These are phyloP conservation scores for Campopleginae sp. DNA, from an alignment of 2,888 invertebrate genomes.

Conservation along the genomic window DNA sequence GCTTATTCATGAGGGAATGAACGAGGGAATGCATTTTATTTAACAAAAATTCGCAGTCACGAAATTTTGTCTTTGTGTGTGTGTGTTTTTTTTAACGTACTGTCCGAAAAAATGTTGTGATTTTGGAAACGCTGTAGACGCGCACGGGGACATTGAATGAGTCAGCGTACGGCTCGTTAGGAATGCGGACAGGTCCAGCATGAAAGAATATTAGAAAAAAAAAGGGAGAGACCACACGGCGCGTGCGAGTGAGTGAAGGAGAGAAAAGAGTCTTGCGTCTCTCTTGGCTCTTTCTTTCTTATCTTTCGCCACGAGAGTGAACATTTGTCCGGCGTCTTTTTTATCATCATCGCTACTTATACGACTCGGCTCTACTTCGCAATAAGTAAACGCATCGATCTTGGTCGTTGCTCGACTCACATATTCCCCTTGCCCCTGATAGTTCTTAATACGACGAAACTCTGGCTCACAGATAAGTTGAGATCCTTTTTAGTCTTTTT, in stretches of 20 bases:
- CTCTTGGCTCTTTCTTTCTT: slow-evolving; percentile 58
- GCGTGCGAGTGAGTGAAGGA: slow-evolving; percentile 44
- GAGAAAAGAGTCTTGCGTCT: slow-evolving; percentile 17
- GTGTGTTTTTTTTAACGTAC: background rate
- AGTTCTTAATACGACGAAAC: slow-evolving; percentile 48
- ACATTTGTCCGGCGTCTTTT: slow-evolving; percentile 73
- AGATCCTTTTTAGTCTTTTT: slow-evolving; percentile 6
- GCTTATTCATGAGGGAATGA: background rate
- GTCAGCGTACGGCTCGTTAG: slow-evolving; percentile 42
- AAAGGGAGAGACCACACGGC: slow-evolving; percentile 51
- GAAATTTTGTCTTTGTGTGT: background rate
- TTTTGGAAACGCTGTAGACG: background rate
- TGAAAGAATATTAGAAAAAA: slow-evolving; percentile 43
- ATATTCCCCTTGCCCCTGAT: background rate
- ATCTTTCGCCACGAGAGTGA: slow-evolving; percentile 71
- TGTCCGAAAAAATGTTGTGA: background rate
- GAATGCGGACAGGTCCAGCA: slow-evolving; percentile 47
- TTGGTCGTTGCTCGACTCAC: slow-evolving; percentile 43
- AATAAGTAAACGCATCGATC: slow-evolving; percentile 73
- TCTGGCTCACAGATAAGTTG: slow-evolving; percentile 49
- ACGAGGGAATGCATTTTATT: background rate
- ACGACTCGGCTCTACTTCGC: slow-evolving; percentile 68
- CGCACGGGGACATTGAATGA: slow-evolving; percentile 11
- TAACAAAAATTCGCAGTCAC: background rate
- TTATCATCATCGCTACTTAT: slow-evolving; percentile 78